Percentiles rank a stretch among this genome's conserved stretches.
Conservation (phyloP, 2,888 invertebrate genomes). For the Scrobipalpa atriplicella region DNA sequence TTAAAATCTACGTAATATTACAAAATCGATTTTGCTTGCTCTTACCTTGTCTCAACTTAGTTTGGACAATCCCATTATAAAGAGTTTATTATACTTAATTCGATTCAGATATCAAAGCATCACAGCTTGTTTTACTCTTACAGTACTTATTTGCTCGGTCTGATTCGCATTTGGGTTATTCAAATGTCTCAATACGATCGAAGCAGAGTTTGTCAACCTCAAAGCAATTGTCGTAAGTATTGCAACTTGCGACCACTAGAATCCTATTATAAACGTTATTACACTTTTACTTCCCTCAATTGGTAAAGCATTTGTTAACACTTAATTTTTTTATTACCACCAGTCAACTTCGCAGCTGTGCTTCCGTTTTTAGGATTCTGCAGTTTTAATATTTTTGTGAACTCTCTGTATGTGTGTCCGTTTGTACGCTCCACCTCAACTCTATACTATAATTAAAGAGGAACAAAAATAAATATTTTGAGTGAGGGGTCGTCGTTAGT, state of each 20-base stretch:
- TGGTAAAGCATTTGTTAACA: background rate
- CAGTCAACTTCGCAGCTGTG: no score
- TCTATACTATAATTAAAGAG: no score
- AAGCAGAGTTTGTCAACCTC: constrained; percentile 42
- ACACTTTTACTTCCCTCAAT: constrained; percentile 69
- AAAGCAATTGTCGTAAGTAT: constrained; percentile 38
- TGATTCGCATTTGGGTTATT: constrained; percentile 52
- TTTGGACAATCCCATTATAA: background rate
- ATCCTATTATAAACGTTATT: constrained; percentile 47
- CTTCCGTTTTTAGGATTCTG: no score
- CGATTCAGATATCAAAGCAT: constrained; percentile 27
- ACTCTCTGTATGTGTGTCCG: no score
- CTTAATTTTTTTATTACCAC: no score
- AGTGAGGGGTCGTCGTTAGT: no score
- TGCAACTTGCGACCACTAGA: constrained; percentile 53
- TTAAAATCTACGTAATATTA: background rate
- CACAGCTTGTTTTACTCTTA: constrained; percentile 31
- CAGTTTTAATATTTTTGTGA: no score
- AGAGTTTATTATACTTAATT: constrained; percentile 1
- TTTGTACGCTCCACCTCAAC: no score
- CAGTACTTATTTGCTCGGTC: constrained; percentile 44
- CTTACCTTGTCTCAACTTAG: background rate
- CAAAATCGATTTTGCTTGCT: background rate
- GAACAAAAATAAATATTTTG: no score
- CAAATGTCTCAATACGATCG: constrained; percentile 48